Base-by-base conservation (phyloP, 2,797 vertebrate genomes). In the Apogon hyalosoma region DNA sequence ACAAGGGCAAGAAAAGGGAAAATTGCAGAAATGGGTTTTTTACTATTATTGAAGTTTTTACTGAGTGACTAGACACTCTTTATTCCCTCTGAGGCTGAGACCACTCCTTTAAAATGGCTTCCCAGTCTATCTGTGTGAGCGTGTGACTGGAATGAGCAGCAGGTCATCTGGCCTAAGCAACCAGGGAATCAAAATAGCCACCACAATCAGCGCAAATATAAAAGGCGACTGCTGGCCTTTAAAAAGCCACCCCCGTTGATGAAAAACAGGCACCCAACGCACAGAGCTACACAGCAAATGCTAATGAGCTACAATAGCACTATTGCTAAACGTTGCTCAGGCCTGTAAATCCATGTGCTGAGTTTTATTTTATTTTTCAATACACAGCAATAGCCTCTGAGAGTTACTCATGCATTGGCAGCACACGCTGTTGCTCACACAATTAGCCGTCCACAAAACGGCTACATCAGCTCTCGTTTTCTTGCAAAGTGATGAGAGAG, bases 171-270 rank as follows among this genome's bases (percentile, higher is more conserved):
- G 71, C 73, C 69, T 73, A 73, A 73, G 86, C 80, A 72, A 77
- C 85, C 53, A 43, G 73, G 73, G 89, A 91, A 87, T 91, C 86
- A 92, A 94, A 94, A 93, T 90, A 93, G 88, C 88, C 85, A 79
- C 68, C 75, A 80, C 89, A 90, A 93, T 94, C 89, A 89, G 87
- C 57, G 68, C 68, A 88, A 90, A 89, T 91, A 87, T 85, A 88
- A 91, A 89, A 90, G 90, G 87, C 85, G 82, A 88, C 88, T 88
- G 86, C 70, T 59, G 65, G 73, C 80, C 79, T 88, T 85, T 84
- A 69, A 80, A 77, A 76, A 68, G 76, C 77, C 74, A 75, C 84
- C 65, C 68, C 78, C 80, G 75, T 75, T 81, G 77, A 82, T 72
- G 70, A 84, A 87, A 92, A 87, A 57, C 85, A 79, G 84, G 80